Conservation (phyloP, 1,140 invertebrate genomes). For the Caenorhabditis remanei region DNA sequence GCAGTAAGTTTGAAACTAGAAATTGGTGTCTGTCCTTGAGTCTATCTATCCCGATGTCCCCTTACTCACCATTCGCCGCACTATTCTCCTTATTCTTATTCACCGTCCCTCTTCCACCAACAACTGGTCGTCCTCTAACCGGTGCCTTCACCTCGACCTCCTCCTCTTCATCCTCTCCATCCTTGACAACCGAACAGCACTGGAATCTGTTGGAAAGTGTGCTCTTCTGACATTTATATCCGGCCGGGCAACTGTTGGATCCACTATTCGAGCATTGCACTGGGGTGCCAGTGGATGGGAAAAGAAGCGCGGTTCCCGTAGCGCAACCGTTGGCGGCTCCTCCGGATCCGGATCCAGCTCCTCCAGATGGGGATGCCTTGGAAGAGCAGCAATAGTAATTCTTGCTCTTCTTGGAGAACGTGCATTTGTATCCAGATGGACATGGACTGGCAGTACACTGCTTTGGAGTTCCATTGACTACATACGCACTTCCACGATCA, state of each 20-base stretch:
- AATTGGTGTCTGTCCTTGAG: no score
- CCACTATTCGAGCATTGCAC: conserved; percentile 71
- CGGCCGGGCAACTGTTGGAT: conserved; percentile 68
- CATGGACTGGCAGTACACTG: conserved; percentile 73
- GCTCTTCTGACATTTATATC: conserved; percentile 68
- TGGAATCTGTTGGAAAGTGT: conserved; percentile 69
- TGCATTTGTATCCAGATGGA: conserved; percentile 70
- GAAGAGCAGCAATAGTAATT: conserved; percentile 60
- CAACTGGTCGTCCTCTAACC: conserved; percentile 54
- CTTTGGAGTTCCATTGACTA: conserved; percentile 73
- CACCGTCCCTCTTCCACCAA: neutral
- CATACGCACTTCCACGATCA: conserved; percentile 72
- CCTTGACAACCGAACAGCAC: conserved; percentile 69
- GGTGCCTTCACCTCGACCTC: conserved; percentile 18
- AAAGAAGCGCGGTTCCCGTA: conserved; percentile 71
- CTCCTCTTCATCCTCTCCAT: conserved; percentile 6
- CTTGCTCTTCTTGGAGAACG: conserved; percentile 72
- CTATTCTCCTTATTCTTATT: conserved; percentile 34
- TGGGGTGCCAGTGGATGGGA: conserved; percentile 76
- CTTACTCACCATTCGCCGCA: conserved; percentile 28
- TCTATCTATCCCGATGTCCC: neutral
- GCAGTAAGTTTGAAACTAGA: no score
- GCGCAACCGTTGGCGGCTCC: conserved; percentile 72
- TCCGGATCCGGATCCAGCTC: neutral
- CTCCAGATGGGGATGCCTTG: conserved; percentile 49